These are phyloP conservation scores for Spondyliosoma cantharus DNA, from an alignment of 2,797 vertebrate species.

Conservation along the genomic window DNA sequence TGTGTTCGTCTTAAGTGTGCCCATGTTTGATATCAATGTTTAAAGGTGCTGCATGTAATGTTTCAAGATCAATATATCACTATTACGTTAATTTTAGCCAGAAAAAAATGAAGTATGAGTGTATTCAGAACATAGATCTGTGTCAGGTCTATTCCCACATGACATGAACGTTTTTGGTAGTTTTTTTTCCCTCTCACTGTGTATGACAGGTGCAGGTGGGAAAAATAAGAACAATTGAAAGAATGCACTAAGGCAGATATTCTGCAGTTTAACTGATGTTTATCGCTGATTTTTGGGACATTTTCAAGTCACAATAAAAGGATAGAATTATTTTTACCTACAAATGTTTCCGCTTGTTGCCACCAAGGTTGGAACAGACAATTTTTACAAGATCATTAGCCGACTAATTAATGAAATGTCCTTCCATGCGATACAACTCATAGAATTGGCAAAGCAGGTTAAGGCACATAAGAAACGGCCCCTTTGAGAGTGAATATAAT, in stretches of 20 bases:
- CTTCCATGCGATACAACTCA: constrained; percentile 2
- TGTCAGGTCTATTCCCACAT: constrained; percentile 20
- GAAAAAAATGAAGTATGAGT: constrained; percentile 7
- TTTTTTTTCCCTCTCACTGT: constrained; percentile 5
- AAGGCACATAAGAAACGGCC: constrained; percentile 10
- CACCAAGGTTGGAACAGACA: no score
- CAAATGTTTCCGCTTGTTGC: neutral
- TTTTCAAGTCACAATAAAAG: neutral
- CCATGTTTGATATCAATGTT: constrained; percentile 45
- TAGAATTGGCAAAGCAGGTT: constrained; percentile 12
- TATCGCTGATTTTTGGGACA: neutral
- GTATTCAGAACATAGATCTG: constrained; percentile 24
- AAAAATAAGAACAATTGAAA: constrained; percentile 19
- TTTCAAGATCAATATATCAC: constrained; percentile 54
- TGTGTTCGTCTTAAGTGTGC: constrained; percentile 15
- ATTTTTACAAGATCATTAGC: neutral
- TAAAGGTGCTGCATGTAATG: constrained; percentile 34
- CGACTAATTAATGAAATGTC: neutral
- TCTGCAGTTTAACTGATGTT: neutral
- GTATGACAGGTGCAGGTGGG: neutral
- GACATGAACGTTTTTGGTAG: constrained; percentile 10
- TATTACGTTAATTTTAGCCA: neutral
- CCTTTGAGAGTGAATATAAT: constrained; percentile 11
- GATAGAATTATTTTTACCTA: neutral
- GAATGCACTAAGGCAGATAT: neutral